Conservation (phyloP, 2,113 vertebrate species). For the Calypte anna region DNA sequence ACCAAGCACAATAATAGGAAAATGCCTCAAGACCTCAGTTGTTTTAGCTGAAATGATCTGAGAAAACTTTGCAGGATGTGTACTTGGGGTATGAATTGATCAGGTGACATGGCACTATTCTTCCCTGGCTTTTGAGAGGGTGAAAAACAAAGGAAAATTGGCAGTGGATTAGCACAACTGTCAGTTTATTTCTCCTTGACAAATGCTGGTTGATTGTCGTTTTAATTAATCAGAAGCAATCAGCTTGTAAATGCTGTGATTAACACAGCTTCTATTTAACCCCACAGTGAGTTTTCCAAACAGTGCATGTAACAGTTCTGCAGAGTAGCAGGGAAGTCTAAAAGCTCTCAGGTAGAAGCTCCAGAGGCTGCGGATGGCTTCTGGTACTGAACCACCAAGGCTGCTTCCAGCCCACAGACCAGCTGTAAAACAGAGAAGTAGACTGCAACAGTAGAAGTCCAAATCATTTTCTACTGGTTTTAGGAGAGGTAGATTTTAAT, state of each 20-base stretch:
- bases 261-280: conserved; percentile 29
- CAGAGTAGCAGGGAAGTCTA: background rate
- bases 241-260: conserved; percentile 28
- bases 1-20: background rate
- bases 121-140: background rate
- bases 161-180: background rate
- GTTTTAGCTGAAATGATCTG: background rate
- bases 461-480: background rate
- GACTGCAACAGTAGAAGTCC: background rate
- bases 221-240: conserved; percentile 52
- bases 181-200: conserved; percentile 15
- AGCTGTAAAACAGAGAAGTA: background rate
- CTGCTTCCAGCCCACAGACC: background rate
- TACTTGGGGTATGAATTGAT: background rate
- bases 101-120: background rate
- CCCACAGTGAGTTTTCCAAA: background rate
- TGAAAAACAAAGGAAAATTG: conserved; percentile 6
- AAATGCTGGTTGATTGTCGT: background rate
- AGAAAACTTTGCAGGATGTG: background rate
- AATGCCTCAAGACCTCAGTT: background rate
- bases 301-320: background rate
- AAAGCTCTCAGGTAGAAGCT: background rate
- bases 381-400: background rate
- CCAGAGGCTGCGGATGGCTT: background rate
- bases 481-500: background rate